phyloP scores from a whole-genome alignment of 2,113 vertebrate species.

The Chionomys nivalis region DNA sequence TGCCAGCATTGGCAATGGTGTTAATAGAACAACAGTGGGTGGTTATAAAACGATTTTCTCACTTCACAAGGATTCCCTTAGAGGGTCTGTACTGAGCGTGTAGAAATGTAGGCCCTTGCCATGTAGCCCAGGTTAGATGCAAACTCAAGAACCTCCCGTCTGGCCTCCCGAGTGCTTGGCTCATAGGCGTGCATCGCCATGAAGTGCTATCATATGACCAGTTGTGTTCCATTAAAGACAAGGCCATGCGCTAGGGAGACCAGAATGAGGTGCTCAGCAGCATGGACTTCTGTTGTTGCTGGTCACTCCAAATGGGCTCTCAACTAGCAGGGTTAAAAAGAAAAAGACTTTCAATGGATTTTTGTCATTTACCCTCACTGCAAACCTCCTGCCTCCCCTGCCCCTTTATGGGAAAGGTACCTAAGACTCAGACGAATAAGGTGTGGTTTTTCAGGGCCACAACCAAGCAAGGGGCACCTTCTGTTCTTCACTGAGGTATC shows the following conservation, averaged over 20 bases:
- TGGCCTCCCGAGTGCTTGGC: not conserved
- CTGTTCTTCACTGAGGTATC: not conserved
- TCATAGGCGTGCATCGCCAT: not conserved
- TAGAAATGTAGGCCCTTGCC: not conserved
- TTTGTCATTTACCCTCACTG: not conserved
- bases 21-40: not conserved
- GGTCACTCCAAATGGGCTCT: not conserved
- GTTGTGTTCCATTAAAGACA: not conserved
- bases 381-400: not conserved
- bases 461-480: not conserved
- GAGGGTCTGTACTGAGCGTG: not conserved
- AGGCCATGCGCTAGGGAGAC: rapidly evolving
- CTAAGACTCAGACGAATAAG: not conserved
- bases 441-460: not conserved
- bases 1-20: not conserved
- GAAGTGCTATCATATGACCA: rapidly evolving
- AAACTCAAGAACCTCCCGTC: not conserved
- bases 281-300: not conserved
- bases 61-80: not conserved
- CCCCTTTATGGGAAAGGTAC: not conserved
- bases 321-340: not conserved
- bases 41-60: not conserved
- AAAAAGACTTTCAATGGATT: not conserved
- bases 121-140: not conserved
- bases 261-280: not conserved